These are phyloP conservation scores for Phanerotoma sp. DNA, from an alignment of 2,888 invertebrate species.

Conservation along the genomic window DNA sequence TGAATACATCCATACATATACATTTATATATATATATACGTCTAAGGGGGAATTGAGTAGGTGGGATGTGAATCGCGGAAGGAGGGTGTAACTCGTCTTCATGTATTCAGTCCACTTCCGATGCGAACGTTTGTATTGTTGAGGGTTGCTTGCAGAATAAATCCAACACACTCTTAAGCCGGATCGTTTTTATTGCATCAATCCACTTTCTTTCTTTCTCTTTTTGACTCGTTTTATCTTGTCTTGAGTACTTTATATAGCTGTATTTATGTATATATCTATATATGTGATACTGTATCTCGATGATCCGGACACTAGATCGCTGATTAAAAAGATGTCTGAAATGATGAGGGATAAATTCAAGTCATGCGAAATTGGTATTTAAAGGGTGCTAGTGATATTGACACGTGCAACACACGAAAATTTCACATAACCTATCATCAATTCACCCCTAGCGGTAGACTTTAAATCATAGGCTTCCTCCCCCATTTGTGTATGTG, in stretches of 20 bases:
- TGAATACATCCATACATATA: neutral
- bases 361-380: neutral
- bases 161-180: conserved; percentile 25
- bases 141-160: conserved; percentile 12
- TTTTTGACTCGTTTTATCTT: no score
- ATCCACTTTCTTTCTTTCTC: no score
- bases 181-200: conserved; percentile 31
- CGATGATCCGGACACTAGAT: neutral
- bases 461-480: conserved; percentile 19
- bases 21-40: no score
- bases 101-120: conserved; percentile 41
- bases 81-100: conserved; percentile 37
- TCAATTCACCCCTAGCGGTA: conserved; percentile 44
- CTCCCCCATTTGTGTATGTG: neutral
- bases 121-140: conserved; percentile 25
- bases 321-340: conserved; percentile 7
- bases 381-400: conserved; percentile 1
- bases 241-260: conserved; percentile 19
- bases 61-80: conserved; percentile 19
- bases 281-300: neutral
- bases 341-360: neutral
- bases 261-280: neutral
- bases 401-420: conserved; percentile 5
- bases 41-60: no score
- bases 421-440: conserved; percentile 45